phyloP scores from a whole-genome alignment of 2,113 vertebrate genomes.

The Myanophis thanlyinensis region DNA sequence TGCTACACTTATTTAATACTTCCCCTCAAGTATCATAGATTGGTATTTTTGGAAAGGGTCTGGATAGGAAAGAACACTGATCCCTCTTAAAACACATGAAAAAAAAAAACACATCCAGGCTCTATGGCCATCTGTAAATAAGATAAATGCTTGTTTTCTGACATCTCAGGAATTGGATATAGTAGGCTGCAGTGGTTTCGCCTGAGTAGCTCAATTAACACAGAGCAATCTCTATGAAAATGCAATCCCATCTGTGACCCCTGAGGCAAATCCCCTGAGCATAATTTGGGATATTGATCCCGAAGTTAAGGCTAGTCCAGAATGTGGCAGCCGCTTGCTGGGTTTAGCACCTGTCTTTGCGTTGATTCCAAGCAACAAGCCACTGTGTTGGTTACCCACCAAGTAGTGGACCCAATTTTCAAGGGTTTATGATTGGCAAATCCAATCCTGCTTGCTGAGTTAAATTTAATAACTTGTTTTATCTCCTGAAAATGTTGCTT shows the following conservation, averaged over 20 bases:
- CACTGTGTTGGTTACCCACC: neutral
- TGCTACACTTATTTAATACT: no score
- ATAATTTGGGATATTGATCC: neutral
- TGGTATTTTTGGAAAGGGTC: no score
- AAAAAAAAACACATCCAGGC: neutral
- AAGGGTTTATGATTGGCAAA: neutral
- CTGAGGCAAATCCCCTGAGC: neutral
- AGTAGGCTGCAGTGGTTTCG: neutral
- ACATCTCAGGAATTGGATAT: neutral
- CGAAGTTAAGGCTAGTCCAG: neutral
- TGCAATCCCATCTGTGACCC: neutral
- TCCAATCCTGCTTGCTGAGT: neutral
- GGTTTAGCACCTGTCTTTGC: neutral
- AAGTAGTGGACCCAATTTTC: neutral
- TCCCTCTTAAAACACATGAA: no score
- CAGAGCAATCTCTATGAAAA: neutral
- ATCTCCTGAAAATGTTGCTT: neutral
- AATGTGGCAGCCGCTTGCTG: neutral
- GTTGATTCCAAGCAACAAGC: neutral
- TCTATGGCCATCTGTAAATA: neutral
- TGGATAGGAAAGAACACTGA: no score
- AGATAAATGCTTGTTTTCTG: neutral
- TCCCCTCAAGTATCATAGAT: neutral
- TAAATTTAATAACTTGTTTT: neutral
- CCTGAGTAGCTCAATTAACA: neutral